phyloP scores from a whole-genome alignment of 2,888 invertebrate genomes.

The Eristalinus sepulchralis region DNA sequence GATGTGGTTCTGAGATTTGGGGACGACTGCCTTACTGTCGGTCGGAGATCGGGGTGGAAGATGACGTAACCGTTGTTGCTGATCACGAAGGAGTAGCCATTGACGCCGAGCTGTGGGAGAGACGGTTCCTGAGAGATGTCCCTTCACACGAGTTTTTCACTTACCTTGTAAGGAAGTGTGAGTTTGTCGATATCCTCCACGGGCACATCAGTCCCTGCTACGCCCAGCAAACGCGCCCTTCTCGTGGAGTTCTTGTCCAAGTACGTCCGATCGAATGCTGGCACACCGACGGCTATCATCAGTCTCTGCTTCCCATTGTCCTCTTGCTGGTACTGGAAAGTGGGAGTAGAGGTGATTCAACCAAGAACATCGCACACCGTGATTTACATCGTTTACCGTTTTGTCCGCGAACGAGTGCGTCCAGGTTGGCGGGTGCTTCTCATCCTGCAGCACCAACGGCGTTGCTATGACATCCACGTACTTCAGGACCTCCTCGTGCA shows the following conservation, averaged over 20 bases:
- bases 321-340: slow-evolving; percentile 75
- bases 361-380: background rate
- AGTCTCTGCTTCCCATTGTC: slow-evolving; percentile 82
- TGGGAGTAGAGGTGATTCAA: background rate
- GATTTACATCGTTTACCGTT: slow-evolving; percentile 83
- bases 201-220: slow-evolving; percentile 92
- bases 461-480: slow-evolving; percentile 97
- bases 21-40: slow-evolving; percentile 85
- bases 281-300: slow-evolving; percentile 95
- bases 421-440: slow-evolving; percentile 93
- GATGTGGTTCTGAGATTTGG: background rate
- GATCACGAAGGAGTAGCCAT: slow-evolving; percentile 97
- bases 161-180: slow-evolving; percentile 93
- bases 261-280: slow-evolving; percentile 91
- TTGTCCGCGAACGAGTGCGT: slow-evolving; percentile 95
- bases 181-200: slow-evolving; percentile 94
- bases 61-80: slow-evolving; percentile 98
- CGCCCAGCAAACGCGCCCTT: slow-evolving; percentile 91
- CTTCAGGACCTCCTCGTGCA: slow-evolving; percentile 96
- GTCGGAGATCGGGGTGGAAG: slow-evolving; percentile 95
- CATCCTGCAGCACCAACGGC: slow-evolving; percentile 88
- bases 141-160: slow-evolving; percentile 70
- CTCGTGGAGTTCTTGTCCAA: slow-evolving; percentile 80
- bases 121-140: background rate
- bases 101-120: slow-evolving; percentile 90